phyloP scores from a whole-genome alignment of 1,140 invertebrate genomes.

The Sycophaga agraensis region DNA sequence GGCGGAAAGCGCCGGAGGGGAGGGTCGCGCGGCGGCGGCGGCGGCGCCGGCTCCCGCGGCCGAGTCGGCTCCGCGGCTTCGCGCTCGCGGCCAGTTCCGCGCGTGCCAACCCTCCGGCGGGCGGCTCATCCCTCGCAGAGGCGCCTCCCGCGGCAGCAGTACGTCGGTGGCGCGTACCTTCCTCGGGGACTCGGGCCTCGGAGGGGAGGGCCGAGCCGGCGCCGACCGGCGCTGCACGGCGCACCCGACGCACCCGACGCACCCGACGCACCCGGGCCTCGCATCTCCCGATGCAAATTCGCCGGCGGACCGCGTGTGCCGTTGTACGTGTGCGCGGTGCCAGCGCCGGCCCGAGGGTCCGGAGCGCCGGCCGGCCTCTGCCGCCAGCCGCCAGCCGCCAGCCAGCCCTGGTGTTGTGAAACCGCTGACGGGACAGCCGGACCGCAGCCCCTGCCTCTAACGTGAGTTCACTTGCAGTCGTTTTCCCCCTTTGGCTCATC shows the following conservation, averaged over 20 bases:
- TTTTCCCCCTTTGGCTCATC: too few relatives aligned
- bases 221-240: too few relatives aligned
- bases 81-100: too few relatives aligned
- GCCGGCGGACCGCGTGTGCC: background rate
- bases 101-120: too few relatives aligned
- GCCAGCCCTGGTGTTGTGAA: slow-evolving; percentile 19
- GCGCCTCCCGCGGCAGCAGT: too few relatives aligned
- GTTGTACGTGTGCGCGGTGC: background rate
- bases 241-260: too few relatives aligned
- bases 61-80: background rate
- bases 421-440: slow-evolving; percentile 4
- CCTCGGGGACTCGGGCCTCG: background rate
- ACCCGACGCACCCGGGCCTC: too few relatives aligned
- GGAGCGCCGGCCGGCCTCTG: background rate
- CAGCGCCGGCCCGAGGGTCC: background rate
- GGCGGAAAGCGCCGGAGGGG: slow-evolving; percentile 25
- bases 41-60: slow-evolving; percentile 7
- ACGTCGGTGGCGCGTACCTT: background rate
- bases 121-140: too few relatives aligned
- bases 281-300: too few relatives aligned
- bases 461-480: slow-evolving; percentile 25
- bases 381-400: background rate
- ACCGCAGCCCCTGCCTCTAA: slow-evolving; percentile 1
- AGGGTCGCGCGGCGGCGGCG: slow-evolving; percentile 10
- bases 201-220: background rate